A percentile compares a stretch with the other conserved stretches of the same genome.
Conservation (phyloP, 2,888 invertebrate genomes). For the Xylocampa areola region DNA sequence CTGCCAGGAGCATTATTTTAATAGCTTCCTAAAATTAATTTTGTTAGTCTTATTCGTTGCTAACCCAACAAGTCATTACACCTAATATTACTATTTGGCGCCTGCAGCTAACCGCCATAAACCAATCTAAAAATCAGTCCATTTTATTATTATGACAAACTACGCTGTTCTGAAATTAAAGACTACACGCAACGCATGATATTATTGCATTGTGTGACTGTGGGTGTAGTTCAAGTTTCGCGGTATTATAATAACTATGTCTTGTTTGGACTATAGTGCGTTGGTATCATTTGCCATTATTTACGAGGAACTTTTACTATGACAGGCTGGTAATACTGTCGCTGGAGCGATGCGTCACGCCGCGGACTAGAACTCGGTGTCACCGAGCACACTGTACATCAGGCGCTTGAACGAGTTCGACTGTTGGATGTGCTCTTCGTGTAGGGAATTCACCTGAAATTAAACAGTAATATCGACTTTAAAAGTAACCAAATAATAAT, state of each 20-base stretch:
- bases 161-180: slow-evolving; percentile 28
- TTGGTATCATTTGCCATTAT: slow-evolving; percentile 53
- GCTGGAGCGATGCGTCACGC: slow-evolving; percentile 27
- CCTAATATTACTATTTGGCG: slow-evolving; percentile 65
- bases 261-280: slow-evolving; percentile 4
- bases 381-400: slow-evolving; percentile 96
- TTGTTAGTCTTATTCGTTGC: slow-evolving; percentile 86
- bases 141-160: slow-evolving; percentile 49
- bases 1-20: slow-evolving; percentile 81
- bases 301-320: slow-evolving; percentile 54
- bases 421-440: slow-evolving; percentile 96
- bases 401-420: slow-evolving; percentile 97
- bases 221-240: slow-evolving; percentile 22
- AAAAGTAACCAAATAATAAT: too few species aligned
- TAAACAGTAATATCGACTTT: too few species aligned
- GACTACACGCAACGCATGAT: slow-evolving; percentile 42
- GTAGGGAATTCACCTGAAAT: slow-evolving; percentile 92
- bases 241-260: slow-evolving; percentile 19
- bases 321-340: slow-evolving; percentile 44
- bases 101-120: slow-evolving; percentile 72
- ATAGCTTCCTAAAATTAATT: slow-evolving; percentile 82
- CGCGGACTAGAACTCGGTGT: slow-evolving; percentile 90
- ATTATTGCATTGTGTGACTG: slow-evolving; percentile 46
- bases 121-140: slow-evolving; percentile 66
- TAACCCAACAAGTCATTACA: slow-evolving; percentile 74